Evolutionary conservation across 2,113 vertebrate genomes (phyloP).

Genomic region (Cryptomyrus ogoouensis): DNA sequence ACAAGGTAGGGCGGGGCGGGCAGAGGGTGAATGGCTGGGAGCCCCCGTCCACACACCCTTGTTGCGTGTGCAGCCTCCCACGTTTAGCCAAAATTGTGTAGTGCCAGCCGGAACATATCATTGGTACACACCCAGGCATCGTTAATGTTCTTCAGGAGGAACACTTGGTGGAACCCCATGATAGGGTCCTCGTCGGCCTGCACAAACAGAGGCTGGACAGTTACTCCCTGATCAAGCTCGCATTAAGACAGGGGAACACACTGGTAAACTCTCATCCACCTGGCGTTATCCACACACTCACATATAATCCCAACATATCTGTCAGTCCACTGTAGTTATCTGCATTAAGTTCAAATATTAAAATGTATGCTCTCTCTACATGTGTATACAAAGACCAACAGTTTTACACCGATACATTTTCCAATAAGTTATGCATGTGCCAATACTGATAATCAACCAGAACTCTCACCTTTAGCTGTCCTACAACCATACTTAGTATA

Average conservation of each 20-base stretch:
- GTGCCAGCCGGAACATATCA: constrained; percentile 96
- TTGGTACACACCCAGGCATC: constrained; percentile 91
- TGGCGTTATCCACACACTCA: neutral
- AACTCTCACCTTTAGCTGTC: constrained; percentile 87
- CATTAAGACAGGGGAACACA: neutral
- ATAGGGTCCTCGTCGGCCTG: constrained; percentile 86
- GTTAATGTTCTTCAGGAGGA: constrained; percentile 88
- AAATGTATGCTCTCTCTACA: neutral
- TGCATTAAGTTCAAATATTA: neutral
- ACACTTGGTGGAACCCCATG: constrained; percentile 92
- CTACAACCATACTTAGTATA: constrained; percentile 98
- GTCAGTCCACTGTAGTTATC: neutral
- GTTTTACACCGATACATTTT: neutral
- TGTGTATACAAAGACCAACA: neutral
- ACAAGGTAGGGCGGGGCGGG: constrained; percentile 42
- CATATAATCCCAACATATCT: neutral
- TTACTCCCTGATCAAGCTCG: neutral
- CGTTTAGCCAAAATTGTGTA: constrained; percentile 94
- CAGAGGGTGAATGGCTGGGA: constrained; percentile 42
- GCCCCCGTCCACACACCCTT: constrained; percentile 36
- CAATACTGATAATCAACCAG: neutral
- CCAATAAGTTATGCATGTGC: neutral
- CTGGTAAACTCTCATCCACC: neutral
- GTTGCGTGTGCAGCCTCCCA: constrained; percentile 46
- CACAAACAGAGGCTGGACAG: constrained; percentile 18